Percentiles rank a stretch among this genome's conserved stretches.
Conservation (phyloP, 2,888 invertebrate genomes). For the Proisotoma minuta region DNA sequence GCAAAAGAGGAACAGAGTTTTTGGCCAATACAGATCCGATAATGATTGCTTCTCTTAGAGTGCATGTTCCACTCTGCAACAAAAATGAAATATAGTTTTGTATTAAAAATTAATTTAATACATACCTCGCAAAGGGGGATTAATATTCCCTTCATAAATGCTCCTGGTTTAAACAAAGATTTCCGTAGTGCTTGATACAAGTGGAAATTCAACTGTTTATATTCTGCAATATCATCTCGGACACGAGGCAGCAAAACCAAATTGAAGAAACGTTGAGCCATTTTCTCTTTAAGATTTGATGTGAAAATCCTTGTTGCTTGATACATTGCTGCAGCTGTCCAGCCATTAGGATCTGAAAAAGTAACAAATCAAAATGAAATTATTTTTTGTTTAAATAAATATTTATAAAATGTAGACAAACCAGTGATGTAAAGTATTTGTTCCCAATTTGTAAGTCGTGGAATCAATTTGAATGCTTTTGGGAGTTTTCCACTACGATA, state of each 20-base stretch:
- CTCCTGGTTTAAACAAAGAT: constrained; percentile 92
- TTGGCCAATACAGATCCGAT: constrained; percentile 85
- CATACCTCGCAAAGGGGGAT: constrained; percentile 60
- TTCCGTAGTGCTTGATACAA: constrained; percentile 90
- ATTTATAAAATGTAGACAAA: constrained; percentile 27
- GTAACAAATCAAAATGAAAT: neutral
- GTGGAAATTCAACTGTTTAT: constrained; percentile 91
- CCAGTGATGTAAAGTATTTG: constrained; percentile 75
- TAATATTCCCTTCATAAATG: constrained; percentile 88
- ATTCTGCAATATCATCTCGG: constrained; percentile 91
- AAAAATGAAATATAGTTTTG: constrained; percentile 5
- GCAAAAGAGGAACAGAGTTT: constrained; percentile 87
- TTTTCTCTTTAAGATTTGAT: constrained; percentile 91
- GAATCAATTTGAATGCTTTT: constrained; percentile 96
- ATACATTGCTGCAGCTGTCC: constrained; percentile 98
- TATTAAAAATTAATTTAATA: neutral
- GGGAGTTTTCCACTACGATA: constrained; percentile 96
- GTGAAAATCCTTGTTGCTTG: constrained; percentile 92
- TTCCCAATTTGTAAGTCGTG: constrained; percentile 89
- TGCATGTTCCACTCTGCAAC: constrained; percentile 78
- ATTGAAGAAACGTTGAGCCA: constrained; percentile 94
- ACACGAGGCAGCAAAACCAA: constrained; percentile 86
- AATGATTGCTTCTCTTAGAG: constrained; percentile 90
- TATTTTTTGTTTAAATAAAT: constrained; percentile 9
- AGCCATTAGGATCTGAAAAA: constrained; percentile 75